These are phyloP conservation scores for Lerema accius DNA, from an alignment of 1,140 invertebrate genomes.

Conservation along the genomic window DNA sequence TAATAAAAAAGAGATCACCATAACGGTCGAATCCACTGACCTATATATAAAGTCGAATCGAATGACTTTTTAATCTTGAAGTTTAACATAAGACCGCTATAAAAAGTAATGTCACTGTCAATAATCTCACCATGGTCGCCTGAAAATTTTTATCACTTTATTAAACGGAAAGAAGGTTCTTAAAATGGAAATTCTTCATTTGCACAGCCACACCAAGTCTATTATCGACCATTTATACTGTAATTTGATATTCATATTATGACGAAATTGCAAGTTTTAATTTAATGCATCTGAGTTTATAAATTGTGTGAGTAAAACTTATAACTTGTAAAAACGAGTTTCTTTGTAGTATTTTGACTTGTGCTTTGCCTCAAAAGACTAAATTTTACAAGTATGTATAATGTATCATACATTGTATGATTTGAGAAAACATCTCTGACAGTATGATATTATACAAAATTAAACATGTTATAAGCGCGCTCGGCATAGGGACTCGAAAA, in stretches of 20 bases:
- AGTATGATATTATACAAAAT: too few relatives aligned
- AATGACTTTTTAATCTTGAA: too few relatives aligned
- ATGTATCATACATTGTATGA: too few relatives aligned
- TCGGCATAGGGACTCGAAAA: too few relatives aligned
- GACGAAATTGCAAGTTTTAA: conserved; percentile 28
- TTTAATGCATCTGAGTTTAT: conserved; percentile 5
- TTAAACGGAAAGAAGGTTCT: conserved; percentile 1
- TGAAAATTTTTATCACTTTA: conserved; percentile 35
- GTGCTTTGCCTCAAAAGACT: too few relatives aligned
- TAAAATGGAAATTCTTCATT: conserved; percentile 54
- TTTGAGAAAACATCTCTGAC: too few relatives aligned
- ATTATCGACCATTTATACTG: conserved; percentile 51
- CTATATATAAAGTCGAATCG: too few relatives aligned
- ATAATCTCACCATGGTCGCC: conserved; percentile 33
- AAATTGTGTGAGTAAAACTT: conserved; percentile 7
- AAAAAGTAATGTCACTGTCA: conserved; percentile 47
- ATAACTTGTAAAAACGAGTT: not conserved
- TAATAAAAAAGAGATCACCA: too few relatives aligned
- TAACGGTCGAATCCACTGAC: too few relatives aligned
- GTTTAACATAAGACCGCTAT: not conserved
- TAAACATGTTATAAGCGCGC: too few relatives aligned
- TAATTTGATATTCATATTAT: conserved; percentile 51
- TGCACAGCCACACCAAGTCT: conserved; percentile 44
- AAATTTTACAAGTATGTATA: too few relatives aligned
- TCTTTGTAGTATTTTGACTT: not conserved